These are phyloP conservation scores for Cottoperca gobio DNA, from an alignment of 2,797 vertebrate species.

Conservation along the genomic window DNA sequence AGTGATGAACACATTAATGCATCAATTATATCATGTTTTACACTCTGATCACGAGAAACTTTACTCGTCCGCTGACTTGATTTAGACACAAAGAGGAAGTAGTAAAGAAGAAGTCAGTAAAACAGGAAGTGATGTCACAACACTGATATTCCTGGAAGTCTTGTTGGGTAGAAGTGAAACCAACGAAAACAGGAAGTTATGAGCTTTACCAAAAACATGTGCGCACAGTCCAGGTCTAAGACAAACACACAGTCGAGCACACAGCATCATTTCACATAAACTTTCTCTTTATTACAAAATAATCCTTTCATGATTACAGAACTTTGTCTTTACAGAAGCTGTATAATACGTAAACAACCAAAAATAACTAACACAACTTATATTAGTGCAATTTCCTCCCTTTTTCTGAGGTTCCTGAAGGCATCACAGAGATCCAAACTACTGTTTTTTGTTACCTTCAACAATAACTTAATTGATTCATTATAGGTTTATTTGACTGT, in stretches of 20 bases:
- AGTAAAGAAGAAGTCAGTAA: conserved; percentile 21
- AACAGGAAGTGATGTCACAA: conserved; percentile 29
- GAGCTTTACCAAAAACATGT: not conserved
- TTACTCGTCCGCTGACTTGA: too few relatives aligned
- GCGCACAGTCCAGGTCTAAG: not conserved
- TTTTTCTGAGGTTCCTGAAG: not conserved
- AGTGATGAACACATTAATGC: too few relatives aligned
- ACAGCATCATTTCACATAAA: not conserved
- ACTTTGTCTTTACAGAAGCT: not conserved
- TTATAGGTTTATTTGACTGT: too few relatives aligned
- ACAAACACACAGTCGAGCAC: not conserved
- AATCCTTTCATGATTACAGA: not conserved
- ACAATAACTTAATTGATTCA: too few relatives aligned
- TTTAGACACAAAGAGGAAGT: conserved; percentile 39
- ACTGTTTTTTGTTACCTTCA: too few relatives aligned
- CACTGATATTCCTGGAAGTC: not conserved
- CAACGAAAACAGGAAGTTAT: not conserved
- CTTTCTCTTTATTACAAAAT: conserved; percentile 43
- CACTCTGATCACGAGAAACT: too few relatives aligned
- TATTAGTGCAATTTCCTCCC: not conserved
- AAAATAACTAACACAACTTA: not conserved
- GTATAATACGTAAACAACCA: not conserved
- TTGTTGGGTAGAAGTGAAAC: not conserved
- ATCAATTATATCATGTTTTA: too few relatives aligned
- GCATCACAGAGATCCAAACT: not conserved